Evolutionary conservation across 2,888 invertebrate species (phyloP), one percentile per base, ranked within the genome.

Genomic region (Ennomos quercinarius): DNA sequence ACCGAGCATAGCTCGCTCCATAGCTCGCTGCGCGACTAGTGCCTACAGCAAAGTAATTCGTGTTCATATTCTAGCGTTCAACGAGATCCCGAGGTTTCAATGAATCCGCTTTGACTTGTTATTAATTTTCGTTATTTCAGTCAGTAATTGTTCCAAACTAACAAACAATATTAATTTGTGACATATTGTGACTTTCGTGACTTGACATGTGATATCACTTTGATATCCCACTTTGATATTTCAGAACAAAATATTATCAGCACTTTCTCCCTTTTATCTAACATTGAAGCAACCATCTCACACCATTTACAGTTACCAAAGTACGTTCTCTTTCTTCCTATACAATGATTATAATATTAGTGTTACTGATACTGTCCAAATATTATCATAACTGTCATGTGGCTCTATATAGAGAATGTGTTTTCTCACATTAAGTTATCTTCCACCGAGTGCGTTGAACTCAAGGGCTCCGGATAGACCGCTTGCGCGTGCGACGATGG

Each of bases 361-460:
- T 73, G 73, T 76, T 77, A 77, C 63, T 67, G 53, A 66, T 44
- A 68, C 67, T 68, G 60, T 54, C 70, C 68, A 74, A 81, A 80
- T 83, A 77, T 84, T 80, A 79, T 80, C 76, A 74, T 81, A 81
- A 79, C 78, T 79, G 77, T 73, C 74, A 71, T 71, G 70, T 44
- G 47, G 70, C 57, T 70, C 61, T 71, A 69, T 78, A 78, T 64
- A 73, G 61, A 68, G 77, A 80, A 78, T 74, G 70, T 79, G 74
- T 79, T 81, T 84, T 80, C 81, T 80, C 80, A 79, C 81, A 81
- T 81, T 77, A 77, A 77, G 72, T 81, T 86, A 84, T 85, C 83
- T 81, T 70, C 64, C 72, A 64, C 65, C 64, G 76, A 73, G 85
- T 74, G 72, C 83, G 73, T 71, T 74, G 85, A 85, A 78, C 84